These are phyloP conservation scores for Plusia festucae DNA, from an alignment of 2,888 invertebrate species.

Conservation along the genomic window DNA sequence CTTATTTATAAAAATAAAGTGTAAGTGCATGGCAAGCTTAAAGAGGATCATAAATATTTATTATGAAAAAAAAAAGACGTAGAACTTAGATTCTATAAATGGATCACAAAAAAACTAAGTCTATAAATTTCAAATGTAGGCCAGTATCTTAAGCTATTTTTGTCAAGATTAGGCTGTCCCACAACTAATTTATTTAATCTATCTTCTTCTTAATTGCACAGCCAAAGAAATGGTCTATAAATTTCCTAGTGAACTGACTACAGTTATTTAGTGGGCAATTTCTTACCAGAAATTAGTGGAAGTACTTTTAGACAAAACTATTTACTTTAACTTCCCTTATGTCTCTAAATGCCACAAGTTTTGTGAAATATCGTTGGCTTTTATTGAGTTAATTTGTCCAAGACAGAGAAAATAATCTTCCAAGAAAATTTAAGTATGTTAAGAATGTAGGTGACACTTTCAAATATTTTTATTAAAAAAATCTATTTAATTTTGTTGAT, in stretches of 20 bases:
- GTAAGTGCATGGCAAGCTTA: too few species aligned
- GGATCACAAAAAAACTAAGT: too few species aligned
- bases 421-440: neutral
- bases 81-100: too few species aligned
- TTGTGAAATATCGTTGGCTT: constrained; percentile 27
- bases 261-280: constrained; percentile 67
- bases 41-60: too few species aligned
- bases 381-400: constrained; percentile 26
- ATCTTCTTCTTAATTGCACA: constrained; percentile 62
- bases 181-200: constrained; percentile 58
- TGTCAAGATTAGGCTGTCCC: constrained; percentile 44
- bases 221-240: constrained; percentile 62
- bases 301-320: constrained; percentile 58
- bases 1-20: too few species aligned
- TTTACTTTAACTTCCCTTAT: constrained; percentile 59
- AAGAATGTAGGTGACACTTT: too few species aligned
- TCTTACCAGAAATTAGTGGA: constrained; percentile 59
- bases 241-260: constrained; percentile 58
- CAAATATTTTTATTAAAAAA: too few species aligned
- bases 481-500: too few species aligned
- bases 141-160: constrained; percentile 12
- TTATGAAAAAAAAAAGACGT: too few species aligned
- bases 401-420: constrained; percentile 7
- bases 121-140: neutral
- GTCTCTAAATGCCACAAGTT: constrained; percentile 43